These are phyloP conservation scores for Hololepta plana DNA, from an alignment of 2,888 invertebrate genomes.

Conservation along the genomic window DNA sequence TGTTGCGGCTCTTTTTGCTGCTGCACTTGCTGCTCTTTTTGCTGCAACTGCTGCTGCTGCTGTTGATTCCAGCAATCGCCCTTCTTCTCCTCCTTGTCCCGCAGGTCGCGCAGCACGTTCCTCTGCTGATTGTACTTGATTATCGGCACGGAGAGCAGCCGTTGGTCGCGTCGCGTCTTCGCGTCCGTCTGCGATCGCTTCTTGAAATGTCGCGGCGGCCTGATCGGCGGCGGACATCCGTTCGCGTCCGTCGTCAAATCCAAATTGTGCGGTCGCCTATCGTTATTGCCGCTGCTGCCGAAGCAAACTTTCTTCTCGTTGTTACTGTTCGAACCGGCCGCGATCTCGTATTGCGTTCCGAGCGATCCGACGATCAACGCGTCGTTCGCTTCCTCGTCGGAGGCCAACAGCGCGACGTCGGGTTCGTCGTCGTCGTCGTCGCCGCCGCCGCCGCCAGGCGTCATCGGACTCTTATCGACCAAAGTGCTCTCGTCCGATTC, in stretches of 20 bases:
- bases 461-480: constrained; percentile 16
- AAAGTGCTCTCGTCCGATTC: constrained; percentile 23
- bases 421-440: constrained; percentile 22
- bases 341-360: constrained; percentile 10
- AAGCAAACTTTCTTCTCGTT: too few species aligned
- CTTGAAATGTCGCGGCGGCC: constrained; percentile 33
- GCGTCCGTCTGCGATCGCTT: constrained; percentile 22
- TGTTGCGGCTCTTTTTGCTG: constrained; percentile 15
- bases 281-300: constrained; percentile 14
- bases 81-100: constrained; percentile 30
- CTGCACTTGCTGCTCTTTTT: constrained; percentile 8
- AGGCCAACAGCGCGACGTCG: too few species aligned
- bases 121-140: constrained; percentile 42
- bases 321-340: too few species aligned
- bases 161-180: constrained; percentile 34
- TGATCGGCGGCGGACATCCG: constrained; percentile 33
- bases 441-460: constrained; percentile 24
- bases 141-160: constrained; percentile 62
- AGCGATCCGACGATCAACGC: constrained; percentile 20
- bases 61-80: constrained; percentile 8
- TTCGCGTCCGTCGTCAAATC: constrained; percentile 35
- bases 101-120: constrained; percentile 35
- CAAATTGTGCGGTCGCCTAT: constrained; percentile 41
- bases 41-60: constrained; percentile 23
- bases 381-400: constrained; percentile 26